These are phyloP conservation scores for Volucella inflata DNA, from an alignment of 2,888 invertebrate genomes.

Conservation along the genomic window DNA sequence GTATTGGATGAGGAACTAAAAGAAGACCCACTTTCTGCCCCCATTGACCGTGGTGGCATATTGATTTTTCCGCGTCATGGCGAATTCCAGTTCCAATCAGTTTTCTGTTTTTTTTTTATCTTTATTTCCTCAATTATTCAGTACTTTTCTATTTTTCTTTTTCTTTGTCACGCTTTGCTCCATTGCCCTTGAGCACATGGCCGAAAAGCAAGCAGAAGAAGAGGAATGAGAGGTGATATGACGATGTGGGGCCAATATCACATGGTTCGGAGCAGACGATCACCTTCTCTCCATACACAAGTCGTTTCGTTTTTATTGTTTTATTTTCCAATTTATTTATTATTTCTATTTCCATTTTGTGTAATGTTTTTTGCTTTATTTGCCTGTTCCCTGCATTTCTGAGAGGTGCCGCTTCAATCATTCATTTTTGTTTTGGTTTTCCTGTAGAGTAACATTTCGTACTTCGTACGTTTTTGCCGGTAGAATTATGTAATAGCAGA, in stretches of 20 bases:
- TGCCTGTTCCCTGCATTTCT: conserved; percentile 37
- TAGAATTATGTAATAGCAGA: conserved; percentile 27
- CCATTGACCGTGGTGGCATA: conserved; percentile 53
- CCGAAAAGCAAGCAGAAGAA: conserved; percentile 14
- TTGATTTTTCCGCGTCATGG: conserved; percentile 66
- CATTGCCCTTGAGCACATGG: conserved; percentile 50
- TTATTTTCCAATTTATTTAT: conserved; percentile 21
- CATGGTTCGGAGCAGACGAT: conserved; percentile 32
- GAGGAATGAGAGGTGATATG: background rate
- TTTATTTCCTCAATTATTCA: background rate
- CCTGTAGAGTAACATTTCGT: conserved; percentile 14
- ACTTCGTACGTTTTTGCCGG: background rate
- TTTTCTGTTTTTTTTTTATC: conserved; percentile 3
- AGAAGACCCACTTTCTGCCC: background rate
- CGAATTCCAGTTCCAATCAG: conserved; percentile 17
- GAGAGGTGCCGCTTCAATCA: conserved; percentile 5
- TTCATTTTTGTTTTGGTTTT: conserved; percentile 42
- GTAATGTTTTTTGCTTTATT: conserved; percentile 66
- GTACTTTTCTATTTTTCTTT: conserved; percentile 16
- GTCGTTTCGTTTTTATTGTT: conserved; percentile 32
- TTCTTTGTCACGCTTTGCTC: conserved; percentile 44
- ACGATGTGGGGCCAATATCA: conserved; percentile 1
- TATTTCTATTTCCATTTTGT: conserved; percentile 23
- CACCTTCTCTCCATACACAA: conserved; percentile 32
- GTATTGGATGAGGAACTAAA: background rate